Evolutionary conservation across 2,888 invertebrate species (phyloP), one percentile per base, ranked within the genome.

Genomic region (Lissocephala sabroskyi): DNA sequence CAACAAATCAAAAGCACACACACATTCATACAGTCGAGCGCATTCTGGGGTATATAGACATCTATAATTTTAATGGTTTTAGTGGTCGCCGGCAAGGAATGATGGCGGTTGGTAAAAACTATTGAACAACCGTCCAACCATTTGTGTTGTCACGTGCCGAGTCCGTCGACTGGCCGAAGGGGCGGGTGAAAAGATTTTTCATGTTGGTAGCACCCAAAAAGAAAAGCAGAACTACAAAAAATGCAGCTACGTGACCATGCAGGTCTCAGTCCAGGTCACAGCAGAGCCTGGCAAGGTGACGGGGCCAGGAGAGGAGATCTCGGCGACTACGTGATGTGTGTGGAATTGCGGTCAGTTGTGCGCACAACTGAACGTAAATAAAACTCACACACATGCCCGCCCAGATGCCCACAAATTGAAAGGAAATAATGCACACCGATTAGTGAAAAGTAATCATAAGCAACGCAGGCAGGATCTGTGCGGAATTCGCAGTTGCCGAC

Each of bases 381-480:
- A 73, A 71, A 63, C 62, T 16, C 10, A 13, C 17, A 13, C 35
- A 23, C 23, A 23, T 7, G 7, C 23, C 3, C 23, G 3, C 23
- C 4, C 3, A 7, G 4, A 23, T 23, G 3, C 23, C 57, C 67
- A 70, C 68, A 71, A 71, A 71, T 71, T 71, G 71, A 71, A 76
- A 71, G 68, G 53, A 71, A 70, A 75, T 70, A 76, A 70, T 67
- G 70, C 73, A 55, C 63, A 53, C 63, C 68, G 76, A 71, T 71
- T 71, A 71, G 76, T 56, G 59, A 76, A 76, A 76, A 76, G 77
- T 71, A 76, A 71, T 71, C 71, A 76, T 59, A 73, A 68, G 65
- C 53, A 67, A 59, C 55, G 37, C 41, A 26, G 49, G 10, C 10
- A 9, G 10, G 1, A 61, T 62, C 52, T 46, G 55, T 51, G 35